phyloP scores from a whole-genome alignment of 35 echinoderm and acorn worm genomes.

The Apostichopus japonicus region DNA sequence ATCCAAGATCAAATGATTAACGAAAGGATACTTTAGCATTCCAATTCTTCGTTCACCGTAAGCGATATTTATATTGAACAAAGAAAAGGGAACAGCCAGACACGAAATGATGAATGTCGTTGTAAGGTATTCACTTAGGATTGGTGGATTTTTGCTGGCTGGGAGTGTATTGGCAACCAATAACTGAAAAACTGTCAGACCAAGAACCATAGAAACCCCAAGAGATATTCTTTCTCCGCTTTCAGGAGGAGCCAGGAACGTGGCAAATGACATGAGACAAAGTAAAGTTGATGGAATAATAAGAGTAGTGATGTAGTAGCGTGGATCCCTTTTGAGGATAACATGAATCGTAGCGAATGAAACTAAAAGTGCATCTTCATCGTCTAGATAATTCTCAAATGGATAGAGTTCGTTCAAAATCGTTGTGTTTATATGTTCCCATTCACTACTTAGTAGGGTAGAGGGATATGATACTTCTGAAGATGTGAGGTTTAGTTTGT shows the following conservation, averaged over 20 bases:
- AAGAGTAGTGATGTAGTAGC: slow-evolving; percentile 30
- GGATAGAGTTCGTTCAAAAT: neutral
- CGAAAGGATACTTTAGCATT: neutral
- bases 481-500: too few relatives aligned
- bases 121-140: neutral
- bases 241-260: slow-evolving; percentile 30
- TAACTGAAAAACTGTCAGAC: slow-evolving; percentile 53
- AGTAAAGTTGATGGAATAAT: slow-evolving; percentile 25
- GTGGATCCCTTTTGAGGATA: neutral
- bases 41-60: neutral
- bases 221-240: slow-evolving; percentile 51
- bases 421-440: neutral
- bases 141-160: neutral
- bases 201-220: slow-evolving; percentile 28
- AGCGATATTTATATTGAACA: slow-evolving; percentile 16
- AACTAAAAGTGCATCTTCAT: neutral
- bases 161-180: slow-evolving; percentile 35
- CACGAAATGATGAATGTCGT: neutral
- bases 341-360: neutral
- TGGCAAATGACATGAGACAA: neutral
- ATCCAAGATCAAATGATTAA: neutral
- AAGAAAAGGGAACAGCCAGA: neutral
- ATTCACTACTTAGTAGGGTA: neutral
- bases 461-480: too few relatives aligned
- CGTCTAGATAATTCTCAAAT: neutral